Evolutionary conservation across 2,797 vertebrate species (phyloP).

Genomic region (Neopelma chrysocephalum): DNA sequence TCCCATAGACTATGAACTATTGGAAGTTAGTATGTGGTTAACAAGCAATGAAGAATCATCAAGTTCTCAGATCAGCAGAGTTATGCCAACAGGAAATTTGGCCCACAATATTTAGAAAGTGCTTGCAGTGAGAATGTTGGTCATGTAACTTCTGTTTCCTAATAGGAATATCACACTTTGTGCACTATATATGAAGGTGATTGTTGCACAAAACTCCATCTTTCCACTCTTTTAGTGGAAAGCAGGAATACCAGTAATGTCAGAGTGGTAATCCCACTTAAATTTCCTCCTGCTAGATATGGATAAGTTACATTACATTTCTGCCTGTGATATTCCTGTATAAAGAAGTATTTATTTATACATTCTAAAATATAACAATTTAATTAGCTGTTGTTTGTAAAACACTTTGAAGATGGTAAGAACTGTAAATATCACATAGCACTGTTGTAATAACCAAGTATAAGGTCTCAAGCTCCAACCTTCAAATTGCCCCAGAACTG

Average conservation of each 20-base stretch:
- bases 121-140: neutral
- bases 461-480: neutral
- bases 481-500: neutral
- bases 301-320: neutral
- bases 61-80: neutral
- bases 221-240: neutral
- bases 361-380: neutral
- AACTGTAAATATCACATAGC: neutral
- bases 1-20: neutral
- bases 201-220: neutral
- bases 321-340: neutral
- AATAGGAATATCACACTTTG: neutral
- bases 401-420: neutral
- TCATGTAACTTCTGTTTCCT: neutral
- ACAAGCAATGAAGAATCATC: neutral
- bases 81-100: neutral
- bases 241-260: neutral
- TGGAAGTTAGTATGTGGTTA: neutral
- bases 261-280: neutral
- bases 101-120: neutral
- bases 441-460: neutral
- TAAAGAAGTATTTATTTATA: neutral
- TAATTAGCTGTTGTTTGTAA: neutral
- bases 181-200: neutral
- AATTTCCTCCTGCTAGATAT: neutral